Percentiles rank a stretch among this genome's conserved stretches.
phyloP scores from a whole-genome alignment of 2,797 vertebrate genomes.

The Schizopygopsis malacanthus region DNA sequence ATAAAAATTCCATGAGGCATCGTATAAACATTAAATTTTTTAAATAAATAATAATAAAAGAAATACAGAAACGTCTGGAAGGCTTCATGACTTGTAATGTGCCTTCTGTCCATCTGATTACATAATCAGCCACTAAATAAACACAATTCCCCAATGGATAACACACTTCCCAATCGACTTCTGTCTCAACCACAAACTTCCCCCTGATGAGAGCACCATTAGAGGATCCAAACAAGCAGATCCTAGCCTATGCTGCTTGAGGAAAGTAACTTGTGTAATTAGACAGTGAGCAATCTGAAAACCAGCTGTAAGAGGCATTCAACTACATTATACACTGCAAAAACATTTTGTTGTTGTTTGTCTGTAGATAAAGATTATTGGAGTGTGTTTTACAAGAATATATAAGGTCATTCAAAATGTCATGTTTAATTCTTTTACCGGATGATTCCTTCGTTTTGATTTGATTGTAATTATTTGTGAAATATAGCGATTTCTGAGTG shows the following conservation, averaged over 20 bases:
- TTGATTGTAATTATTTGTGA: not conserved
- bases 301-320: not conserved
- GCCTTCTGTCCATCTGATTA: not conserved
- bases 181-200: conserved; percentile 15
- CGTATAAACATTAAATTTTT: not conserved
- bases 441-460: not conserved
- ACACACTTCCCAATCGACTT: conserved; percentile 11
- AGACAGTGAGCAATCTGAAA: not conserved
- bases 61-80: not conserved
- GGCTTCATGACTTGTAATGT: not conserved
- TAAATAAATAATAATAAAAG: not conserved
- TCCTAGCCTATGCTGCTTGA: not conserved
- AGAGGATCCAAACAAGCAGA: not conserved
- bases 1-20: not conserved
- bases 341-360: not conserved
- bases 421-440: not conserved
- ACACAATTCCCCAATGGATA: not conserved
- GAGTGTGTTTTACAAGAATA: not conserved
- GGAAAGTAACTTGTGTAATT: not conserved
- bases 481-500: not conserved
- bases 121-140: not conserved
- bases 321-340: not conserved
- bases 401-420: not conserved
- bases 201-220: conserved; percentile 24
- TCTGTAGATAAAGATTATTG: not conserved